Evolutionary conservation across 2,113 vertebrate species (phyloP).

Genomic region (Stegastes partitus): DNA sequence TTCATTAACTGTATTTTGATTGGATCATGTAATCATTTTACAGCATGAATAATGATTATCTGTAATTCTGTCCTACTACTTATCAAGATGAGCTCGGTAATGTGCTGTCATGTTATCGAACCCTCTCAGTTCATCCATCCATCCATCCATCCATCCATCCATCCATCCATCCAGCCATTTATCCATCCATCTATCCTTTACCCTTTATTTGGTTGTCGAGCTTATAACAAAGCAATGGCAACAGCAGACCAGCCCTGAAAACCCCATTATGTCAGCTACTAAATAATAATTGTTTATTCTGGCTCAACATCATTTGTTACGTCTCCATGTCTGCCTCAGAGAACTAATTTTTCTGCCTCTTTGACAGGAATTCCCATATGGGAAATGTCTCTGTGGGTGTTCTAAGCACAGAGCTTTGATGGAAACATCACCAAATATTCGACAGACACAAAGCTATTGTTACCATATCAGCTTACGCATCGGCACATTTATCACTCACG

Average conservation of each 20-base stretch:
- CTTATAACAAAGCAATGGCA: conserved; percentile 1
- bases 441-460: conserved; percentile 43
- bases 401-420: conserved; percentile 9
- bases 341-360: conserved; percentile 48
- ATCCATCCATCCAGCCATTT: conserved; percentile 3
- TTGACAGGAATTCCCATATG: conserved; percentile 58
- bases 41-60: conserved; percentile 5
- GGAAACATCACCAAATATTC: conserved; percentile 26
- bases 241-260: conserved; percentile 34
- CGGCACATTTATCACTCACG: conserved; percentile 15
- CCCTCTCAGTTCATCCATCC: not conserved
- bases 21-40: conserved; percentile 14
- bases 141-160: not conserved
- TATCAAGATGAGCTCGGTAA: conserved; percentile 3
- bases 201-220: not conserved
- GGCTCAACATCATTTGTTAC: conserved; percentile 45
- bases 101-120: not conserved
- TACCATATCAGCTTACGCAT: conserved; percentile 24
- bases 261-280: conserved; percentile 44
- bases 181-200: conserved; percentile 5
- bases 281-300: conserved; percentile 62
- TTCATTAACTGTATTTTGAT: conserved; percentile 30
- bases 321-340: conserved; percentile 42
- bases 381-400: conserved; percentile 45
- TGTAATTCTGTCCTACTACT: not conserved